These are phyloP conservation scores for Tachyglossus aculeatus DNA, from an alignment of 2,797 vertebrate species.

Conservation along the genomic window DNA sequence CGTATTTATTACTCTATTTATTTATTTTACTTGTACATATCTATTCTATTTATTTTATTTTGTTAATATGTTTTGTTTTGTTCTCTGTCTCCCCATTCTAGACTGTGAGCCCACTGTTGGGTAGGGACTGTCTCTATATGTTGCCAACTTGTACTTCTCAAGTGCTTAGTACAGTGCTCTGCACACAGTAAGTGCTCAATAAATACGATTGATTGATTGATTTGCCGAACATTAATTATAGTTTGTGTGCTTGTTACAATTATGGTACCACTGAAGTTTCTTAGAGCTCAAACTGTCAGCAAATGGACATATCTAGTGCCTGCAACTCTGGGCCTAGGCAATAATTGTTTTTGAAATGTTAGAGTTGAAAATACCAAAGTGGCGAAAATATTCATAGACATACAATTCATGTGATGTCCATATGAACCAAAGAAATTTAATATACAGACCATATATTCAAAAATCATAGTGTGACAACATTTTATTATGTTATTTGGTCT, in stretches of 20 bases:
- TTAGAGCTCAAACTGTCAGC: constrained; percentile 33
- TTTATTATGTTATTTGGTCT: constrained; percentile 23
- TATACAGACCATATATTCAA: constrained; percentile 35
- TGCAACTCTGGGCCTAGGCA: constrained; percentile 22
- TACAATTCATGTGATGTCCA: constrained; percentile 21
- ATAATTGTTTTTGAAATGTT: constrained; percentile 41
- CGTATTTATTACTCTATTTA: no score
- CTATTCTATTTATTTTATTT: no score
- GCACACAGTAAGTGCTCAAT: no score
- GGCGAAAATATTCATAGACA: constrained; percentile 33
- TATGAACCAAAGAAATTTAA: constrained; percentile 32
- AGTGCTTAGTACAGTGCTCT: no score
- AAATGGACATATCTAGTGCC: constrained; percentile 17
- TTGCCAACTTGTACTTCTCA: no score
- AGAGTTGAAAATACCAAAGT: constrained; percentile 49
- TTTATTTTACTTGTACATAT: no score
- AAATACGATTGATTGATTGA: no score
- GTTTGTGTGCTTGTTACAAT: constrained; percentile 14
- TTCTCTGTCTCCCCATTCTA: no score
- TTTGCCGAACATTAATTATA: constrained; percentile 17
- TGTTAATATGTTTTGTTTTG: no score
- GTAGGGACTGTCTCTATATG: no score
- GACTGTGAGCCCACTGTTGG: no score
- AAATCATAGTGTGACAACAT: constrained; percentile 17
- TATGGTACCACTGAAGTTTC: constrained; percentile 28